Conservation (phyloP, 1,140 invertebrate species). For the Colletes latitarsis region DNA sequence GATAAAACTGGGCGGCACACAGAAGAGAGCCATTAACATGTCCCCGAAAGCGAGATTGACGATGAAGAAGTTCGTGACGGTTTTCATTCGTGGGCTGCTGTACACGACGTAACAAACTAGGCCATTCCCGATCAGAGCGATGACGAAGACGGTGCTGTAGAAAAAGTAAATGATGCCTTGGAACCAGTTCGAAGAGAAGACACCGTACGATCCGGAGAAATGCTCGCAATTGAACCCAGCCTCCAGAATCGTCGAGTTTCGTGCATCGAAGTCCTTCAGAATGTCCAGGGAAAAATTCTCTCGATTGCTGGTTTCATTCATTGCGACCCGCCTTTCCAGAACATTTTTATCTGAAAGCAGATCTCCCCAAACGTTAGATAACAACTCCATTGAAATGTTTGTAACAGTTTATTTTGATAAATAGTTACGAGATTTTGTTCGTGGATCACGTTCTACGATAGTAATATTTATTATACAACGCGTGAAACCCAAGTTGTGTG, state of each 20-base stretch:
- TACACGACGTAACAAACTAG: slow-evolving; percentile 92
- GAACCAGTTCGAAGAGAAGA: slow-evolving; percentile 79
- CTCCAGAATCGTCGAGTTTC: background rate
- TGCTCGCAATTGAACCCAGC: slow-evolving; percentile 42
- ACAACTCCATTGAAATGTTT: too few species aligned
- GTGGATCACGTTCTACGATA: background rate
- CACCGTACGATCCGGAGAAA: slow-evolving; percentile 40
- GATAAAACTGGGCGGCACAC: slow-evolving; percentile 93
- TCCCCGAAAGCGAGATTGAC: slow-evolving; percentile 92
- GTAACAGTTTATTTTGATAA: too few species aligned
- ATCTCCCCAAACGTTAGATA: background rate
- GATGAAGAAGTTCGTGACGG: slow-evolving; percentile 94
- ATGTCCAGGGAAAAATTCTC: background rate
- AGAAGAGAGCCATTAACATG: slow-evolving; percentile 91
- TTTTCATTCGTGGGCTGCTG: slow-evolving; percentile 89
- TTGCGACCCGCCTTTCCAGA: background rate
- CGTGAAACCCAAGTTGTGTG: background rate
- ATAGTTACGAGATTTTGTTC: too few species aligned
- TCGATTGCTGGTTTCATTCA: background rate
- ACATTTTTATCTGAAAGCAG: background rate
- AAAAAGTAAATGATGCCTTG: slow-evolving; percentile 86
- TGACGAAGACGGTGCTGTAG: slow-evolving; percentile 88
- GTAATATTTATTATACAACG: too few species aligned
- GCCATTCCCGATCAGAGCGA: slow-evolving; percentile 89
- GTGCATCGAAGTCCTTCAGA: background rate